Percentiles rank a stretch among this genome's conserved stretches.
These are phyloP conservation scores for Halictus quadricinctus DNA, from an alignment of 2,888 invertebrate species.

Conservation along the genomic window DNA sequence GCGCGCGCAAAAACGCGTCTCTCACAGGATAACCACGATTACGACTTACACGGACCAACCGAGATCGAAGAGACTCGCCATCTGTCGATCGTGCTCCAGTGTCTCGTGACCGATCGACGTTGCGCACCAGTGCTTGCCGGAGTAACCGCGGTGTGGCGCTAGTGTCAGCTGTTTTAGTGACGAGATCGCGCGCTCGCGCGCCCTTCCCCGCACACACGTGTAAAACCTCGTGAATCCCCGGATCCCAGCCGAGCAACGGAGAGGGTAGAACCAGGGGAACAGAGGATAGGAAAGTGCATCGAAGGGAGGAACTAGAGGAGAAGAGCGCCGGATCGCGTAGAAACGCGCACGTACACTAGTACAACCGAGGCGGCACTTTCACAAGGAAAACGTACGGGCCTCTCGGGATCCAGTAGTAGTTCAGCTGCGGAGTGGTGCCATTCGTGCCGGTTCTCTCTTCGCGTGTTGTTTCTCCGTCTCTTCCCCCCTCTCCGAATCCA, in stretches of 20 bases:
- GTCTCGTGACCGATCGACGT: slow-evolving; percentile 47
- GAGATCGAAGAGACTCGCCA: slow-evolving; percentile 67
- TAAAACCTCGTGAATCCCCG: neutral
- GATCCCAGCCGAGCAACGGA: neutral
- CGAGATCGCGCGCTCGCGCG: slow-evolving; percentile 44
- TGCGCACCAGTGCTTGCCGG: slow-evolving; percentile 35
- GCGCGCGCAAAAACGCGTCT: neutral
- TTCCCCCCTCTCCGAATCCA: slow-evolving; percentile 12
- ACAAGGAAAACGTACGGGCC: slow-evolving; percentile 53
- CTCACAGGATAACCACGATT: neutral
- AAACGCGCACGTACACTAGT: slow-evolving; percentile 12
- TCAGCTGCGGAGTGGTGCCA: slow-evolving; percentile 69
- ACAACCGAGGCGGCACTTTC: slow-evolving; percentile 35
- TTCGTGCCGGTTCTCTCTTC: slow-evolving; percentile 57
- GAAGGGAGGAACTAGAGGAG: slow-evolving; percentile 9
- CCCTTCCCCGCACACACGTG: neutral
- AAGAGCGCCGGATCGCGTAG: slow-evolving; percentile 14
- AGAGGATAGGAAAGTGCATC: neutral
- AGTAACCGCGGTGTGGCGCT: slow-evolving; percentile 69
- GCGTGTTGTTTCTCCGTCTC: slow-evolving; percentile 50
- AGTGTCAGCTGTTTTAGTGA: slow-evolving; percentile 55
- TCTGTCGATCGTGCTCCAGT: slow-evolving; percentile 67
- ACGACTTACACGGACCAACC: slow-evolving; percentile 23
- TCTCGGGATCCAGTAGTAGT: slow-evolving; percentile 71
- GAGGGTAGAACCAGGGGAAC: neutral